Evolutionary conservation across 2,113 vertebrate species (phyloP).

Genomic region (Saccopteryx leptura): DNA sequence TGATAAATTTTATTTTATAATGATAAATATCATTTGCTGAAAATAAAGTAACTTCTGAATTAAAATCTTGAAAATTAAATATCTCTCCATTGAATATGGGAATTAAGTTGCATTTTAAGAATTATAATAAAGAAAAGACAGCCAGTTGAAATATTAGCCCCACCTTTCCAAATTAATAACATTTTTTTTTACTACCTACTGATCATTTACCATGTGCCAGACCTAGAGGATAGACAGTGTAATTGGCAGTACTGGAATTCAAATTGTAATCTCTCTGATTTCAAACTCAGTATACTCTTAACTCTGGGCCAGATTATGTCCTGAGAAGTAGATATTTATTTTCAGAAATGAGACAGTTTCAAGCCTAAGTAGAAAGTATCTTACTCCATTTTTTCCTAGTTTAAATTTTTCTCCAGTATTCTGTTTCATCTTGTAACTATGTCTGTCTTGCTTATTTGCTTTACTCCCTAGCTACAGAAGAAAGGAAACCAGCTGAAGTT

Average conservation of each 20-base stretch:
- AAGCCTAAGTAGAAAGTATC: neutral
- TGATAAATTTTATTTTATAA: conserved; percentile 58
- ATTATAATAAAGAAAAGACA: conserved; percentile 34
- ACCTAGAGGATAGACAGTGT: neutral
- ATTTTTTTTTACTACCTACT: conserved; percentile 10
- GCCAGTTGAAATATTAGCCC: conserved; percentile 31
- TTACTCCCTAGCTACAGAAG: conserved; percentile 90
- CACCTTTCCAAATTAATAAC: conserved; percentile 16
- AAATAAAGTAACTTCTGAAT: conserved; percentile 58
- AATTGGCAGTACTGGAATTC: neutral
- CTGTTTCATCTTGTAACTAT: conserved; percentile 45
- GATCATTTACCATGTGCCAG: neutral
- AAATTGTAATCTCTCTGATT: conserved; percentile 31
- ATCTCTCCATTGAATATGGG: neutral
- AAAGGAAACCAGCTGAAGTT: conserved; percentile 95
- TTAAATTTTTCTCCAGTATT: conserved; percentile 2
- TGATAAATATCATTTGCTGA: conserved; percentile 11
- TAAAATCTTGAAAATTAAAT: conserved; percentile 61
- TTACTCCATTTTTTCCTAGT: conserved; percentile 1
- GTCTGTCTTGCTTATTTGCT: conserved; percentile 77
- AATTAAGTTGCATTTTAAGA: conserved; percentile 47
- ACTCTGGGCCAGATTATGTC: neutral
- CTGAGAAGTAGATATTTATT: conserved; percentile 3
- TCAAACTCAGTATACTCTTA: neutral
- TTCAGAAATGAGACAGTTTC: conserved; percentile 47